Percentiles rank a stretch among this genome's conserved stretches.
phyloP scores from a whole-genome alignment of 2,888 invertebrate species.

The Branchellion lobata region DNA sequence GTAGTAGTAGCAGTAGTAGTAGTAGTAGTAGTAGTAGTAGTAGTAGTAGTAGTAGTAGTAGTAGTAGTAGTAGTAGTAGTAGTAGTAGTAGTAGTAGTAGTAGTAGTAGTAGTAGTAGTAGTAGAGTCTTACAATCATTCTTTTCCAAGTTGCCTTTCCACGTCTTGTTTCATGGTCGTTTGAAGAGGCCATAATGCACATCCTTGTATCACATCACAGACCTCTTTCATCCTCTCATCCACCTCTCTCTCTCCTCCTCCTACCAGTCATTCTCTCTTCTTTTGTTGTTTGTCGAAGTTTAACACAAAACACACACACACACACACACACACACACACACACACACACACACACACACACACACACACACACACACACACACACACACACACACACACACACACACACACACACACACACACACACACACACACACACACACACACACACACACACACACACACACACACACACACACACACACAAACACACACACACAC shows the following conservation, averaged over 20 bases:
- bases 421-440: too few species aligned
- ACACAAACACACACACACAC: too few species aligned
- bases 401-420: constrained; percentile 23
- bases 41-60: constrained; percentile 39
- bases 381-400: constrained; percentile 23
- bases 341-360: constrained; percentile 23
- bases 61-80: constrained; percentile 17
- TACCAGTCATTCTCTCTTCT: too few species aligned
- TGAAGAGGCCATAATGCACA: too few species aligned
- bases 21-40: constrained; percentile 37
- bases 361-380: constrained; percentile 23
- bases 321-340: constrained; percentile 23
- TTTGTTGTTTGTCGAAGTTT: too few species aligned
- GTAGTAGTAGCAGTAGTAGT: constrained; percentile 49
- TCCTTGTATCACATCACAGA: too few species aligned
- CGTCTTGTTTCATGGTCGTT: too few species aligned
- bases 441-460: too few species aligned
- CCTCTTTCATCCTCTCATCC: too few species aligned
- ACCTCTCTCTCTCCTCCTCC: too few species aligned
- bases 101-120: constrained; percentile 3
- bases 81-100: constrained; percentile 5
- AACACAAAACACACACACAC: constrained; percentile 23
- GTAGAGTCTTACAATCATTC: neutral
- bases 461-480: too few species aligned
- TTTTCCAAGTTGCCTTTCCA: neutral